A percentile compares a stretch with the other conserved stretches of the same genome.
These are phyloP conservation scores for Eretmochelys imbricata DNA, from an alignment of 2,113 vertebrate genomes.

Conservation along the genomic window DNA sequence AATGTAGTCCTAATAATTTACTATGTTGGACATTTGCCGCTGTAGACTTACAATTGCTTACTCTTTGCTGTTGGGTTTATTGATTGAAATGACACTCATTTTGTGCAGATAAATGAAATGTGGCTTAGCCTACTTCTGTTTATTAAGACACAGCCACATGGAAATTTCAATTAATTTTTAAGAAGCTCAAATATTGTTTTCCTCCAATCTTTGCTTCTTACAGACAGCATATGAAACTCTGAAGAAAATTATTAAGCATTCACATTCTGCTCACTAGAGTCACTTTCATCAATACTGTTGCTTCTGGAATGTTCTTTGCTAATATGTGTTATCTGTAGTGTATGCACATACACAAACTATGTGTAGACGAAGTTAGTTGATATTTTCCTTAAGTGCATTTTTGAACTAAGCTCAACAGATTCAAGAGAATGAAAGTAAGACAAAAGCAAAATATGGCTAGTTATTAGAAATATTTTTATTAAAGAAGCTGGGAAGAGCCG, in stretches of 20 bases:
- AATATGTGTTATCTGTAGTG: neutral
- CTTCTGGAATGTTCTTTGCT: constrained; percentile 35
- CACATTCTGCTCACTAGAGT: constrained; percentile 21
- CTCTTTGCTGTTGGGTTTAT: constrained; percentile 65
- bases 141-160: constrained; percentile 74
- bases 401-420: neutral
- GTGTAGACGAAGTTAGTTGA: neutral
- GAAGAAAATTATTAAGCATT: constrained; percentile 4
- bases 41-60: constrained; percentile 2
- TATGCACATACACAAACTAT: neutral
- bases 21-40: constrained; percentile 64
- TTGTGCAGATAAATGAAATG: constrained; percentile 69
- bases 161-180: constrained; percentile 70
- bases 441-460: neutral
- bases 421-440: neutral
- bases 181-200: constrained; percentile 45
- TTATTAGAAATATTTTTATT: neutral
- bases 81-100: constrained; percentile 75
- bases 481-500: neutral
- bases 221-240: constrained; percentile 36
- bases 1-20: constrained; percentile 50
- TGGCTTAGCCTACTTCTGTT: constrained; percentile 52
- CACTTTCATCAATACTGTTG: neutral
- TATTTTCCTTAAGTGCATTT: neutral
- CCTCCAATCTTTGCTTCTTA: constrained; percentile 41